These are phyloP conservation scores for Rhincodon typus DNA, from an alignment of 2,797 vertebrate genomes.

Conservation along the genomic window DNA sequence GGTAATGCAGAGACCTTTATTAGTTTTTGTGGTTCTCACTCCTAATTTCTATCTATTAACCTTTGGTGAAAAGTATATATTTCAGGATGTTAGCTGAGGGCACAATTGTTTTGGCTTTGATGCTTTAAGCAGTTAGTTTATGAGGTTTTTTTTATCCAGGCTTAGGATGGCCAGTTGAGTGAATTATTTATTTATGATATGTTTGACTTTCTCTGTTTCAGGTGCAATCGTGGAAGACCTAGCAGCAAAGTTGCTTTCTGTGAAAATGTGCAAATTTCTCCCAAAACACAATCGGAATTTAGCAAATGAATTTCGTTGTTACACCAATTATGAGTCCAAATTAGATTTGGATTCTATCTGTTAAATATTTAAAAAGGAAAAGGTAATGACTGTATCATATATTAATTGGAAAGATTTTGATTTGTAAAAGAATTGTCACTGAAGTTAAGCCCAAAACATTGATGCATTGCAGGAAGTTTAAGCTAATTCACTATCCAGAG, in stretches of 20 bases:
- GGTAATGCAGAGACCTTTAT: no score
- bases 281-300: constrained; percentile 77
- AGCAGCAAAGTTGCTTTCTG: constrained; percentile 66
- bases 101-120: background rate
- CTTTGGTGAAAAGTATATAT: background rate
- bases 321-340: constrained; percentile 74
- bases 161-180: background rate
- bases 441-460: background rate
- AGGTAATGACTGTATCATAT: background rate
- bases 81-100: background rate
- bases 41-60: no score
- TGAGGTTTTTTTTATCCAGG: background rate
- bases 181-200: background rate
- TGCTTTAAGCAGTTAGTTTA: background rate
- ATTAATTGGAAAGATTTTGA: background rate
- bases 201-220: constrained; percentile 45
- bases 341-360: constrained; percentile 50
- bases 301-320: constrained; percentile 89
- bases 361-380: background rate
- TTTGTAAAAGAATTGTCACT: background rate
- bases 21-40: background rate
- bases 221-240: constrained; percentile 79
- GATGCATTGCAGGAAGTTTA: background rate
- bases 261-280: constrained; percentile 75
- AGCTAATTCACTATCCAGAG: background rate